Base-by-base conservation (phyloP, 2,113 vertebrate genomes). In the Synodontis membranacea region DNA sequence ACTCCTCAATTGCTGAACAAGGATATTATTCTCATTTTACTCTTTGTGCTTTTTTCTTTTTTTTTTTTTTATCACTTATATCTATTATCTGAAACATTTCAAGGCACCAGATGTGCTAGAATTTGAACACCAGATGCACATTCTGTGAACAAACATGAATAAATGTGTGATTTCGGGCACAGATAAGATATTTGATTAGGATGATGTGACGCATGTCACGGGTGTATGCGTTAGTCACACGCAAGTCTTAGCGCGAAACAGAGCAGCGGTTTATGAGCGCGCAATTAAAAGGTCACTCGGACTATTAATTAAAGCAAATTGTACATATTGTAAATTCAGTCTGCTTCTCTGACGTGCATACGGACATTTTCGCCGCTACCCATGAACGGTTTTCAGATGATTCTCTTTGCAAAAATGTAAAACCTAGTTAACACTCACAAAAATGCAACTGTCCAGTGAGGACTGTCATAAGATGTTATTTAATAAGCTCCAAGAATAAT, bases 41-140 rank as follows among this genome's bases (percentile, higher is more conserved):
- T 84, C 56, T 48, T 44, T 58, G 48, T 66, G 70, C 34, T 84
- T 85, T 42, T 81, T 58, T 85, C 50, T 81, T 58, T 76, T 83
- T 37, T 54, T 34, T 58, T 88, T 39, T 86, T 82, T 70, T 78
- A 74, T 79, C 76, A 58, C 25, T 83, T 74, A 60, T 74, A 50
- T 85, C 60, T 74, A 84, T 74, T 82, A 48, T 80, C 50, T 74
- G 66, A 89, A 84, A 86, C 72, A 72, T 15, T 68, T 37, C 28
- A 28, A n/a, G 23, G n/a, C 48, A 23, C 72, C 58, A 44, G 31
- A 54, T 56, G 72, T 83, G 46, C 42, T 64, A 48, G 25, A 17
- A 68, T 46, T 58, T 62, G 28, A 72, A 58, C 25, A 28, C 44
- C 52, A 54, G 28, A 31, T 60, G 54, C 48, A 34, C 11, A 9